A percentile compares a stretch with the other conserved stretches of the same genome.
Evolutionary conservation across 2,797 vertebrate genomes (phyloP).

Genomic region (Gymnopithys bicolor): DNA sequence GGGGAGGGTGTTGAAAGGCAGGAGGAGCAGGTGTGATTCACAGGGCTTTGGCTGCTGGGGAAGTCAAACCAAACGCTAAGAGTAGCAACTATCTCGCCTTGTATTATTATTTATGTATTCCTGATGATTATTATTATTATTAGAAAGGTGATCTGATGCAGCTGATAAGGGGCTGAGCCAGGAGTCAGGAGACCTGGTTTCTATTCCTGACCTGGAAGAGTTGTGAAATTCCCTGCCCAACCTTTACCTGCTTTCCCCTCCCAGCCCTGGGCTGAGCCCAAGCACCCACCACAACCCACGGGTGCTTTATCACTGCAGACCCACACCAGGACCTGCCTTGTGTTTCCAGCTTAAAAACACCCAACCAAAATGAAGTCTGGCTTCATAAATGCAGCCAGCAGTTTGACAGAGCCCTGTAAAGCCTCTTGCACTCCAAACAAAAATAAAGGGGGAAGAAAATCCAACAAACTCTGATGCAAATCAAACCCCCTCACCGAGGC

Average conservation of each 20-base stretch:
- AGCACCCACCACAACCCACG: not conserved
- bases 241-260: not conserved
- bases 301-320: not conserved
- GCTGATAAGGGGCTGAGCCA: constrained; percentile 31
- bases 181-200: constrained; percentile 47
- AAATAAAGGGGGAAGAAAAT: not conserved
- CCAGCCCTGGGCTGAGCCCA: not conserved
- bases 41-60: not conserved
- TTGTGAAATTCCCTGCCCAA: constrained; percentile 42
- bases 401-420: not conserved
- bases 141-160: constrained; percentile 33
- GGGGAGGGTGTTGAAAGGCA: not conserved
- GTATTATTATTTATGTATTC: constrained; percentile 68
- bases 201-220: constrained; percentile 48
- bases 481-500: fast-evolving
- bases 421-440: not conserved
- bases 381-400: not conserved
- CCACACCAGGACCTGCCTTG: not conserved
- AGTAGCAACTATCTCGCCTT: not conserved
- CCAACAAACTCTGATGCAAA: not conserved
- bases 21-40: constrained; percentile 41
- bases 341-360: not conserved
- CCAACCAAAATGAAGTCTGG: not conserved
- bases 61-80: not conserved
- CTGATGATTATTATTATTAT: constrained; percentile 55